Percentiles rank a stretch among this genome's conserved stretches.
phyloP scores from a whole-genome alignment of 2,888 invertebrate species.

The Esperia sulphurella region DNA sequence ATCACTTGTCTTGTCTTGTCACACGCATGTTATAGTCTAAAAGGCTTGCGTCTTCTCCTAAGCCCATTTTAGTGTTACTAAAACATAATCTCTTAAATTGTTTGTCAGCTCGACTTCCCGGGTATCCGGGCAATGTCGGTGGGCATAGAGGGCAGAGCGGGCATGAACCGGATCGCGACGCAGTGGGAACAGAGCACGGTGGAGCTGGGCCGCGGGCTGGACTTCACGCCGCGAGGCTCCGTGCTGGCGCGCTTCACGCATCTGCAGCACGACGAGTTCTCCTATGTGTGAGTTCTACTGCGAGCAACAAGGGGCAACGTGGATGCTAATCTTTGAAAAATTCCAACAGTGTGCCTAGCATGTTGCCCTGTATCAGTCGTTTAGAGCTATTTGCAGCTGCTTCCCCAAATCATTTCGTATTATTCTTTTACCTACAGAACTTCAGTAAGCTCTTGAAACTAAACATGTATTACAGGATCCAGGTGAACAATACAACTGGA shows the following conservation, averaged over 20 bases:
- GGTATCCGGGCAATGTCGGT: slow-evolving; percentile 79
- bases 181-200: slow-evolving; percentile 90
- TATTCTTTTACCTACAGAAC: no score
- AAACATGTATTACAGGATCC: slow-evolving; percentile 47
- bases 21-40: no score
- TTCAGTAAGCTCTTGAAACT: no score
- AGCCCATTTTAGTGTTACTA: no score
- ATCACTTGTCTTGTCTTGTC: no score
- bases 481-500: slow-evolving; percentile 77
- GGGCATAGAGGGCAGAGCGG: slow-evolving; percentile 71
- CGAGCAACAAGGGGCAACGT: no score
- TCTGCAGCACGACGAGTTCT: slow-evolving; percentile 83
- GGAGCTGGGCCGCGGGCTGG: slow-evolving; percentile 88
- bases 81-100: slow-evolving; percentile 4
- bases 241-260: slow-evolving; percentile 86
- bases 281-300: slow-evolving; percentile 77
- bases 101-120: slow-evolving; percentile 79
- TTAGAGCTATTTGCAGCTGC: no score
- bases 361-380: no score
- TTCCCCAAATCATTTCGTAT: no score
- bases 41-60: no score
- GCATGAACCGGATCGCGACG: slow-evolving; percentile 81
- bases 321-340: no score
- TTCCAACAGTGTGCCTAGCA: no score
- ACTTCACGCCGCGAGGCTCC: slow-evolving; percentile 87